Base-by-base conservation (phyloP, 2,888 invertebrate genomes). In the Sepiola atlantica region DNA sequence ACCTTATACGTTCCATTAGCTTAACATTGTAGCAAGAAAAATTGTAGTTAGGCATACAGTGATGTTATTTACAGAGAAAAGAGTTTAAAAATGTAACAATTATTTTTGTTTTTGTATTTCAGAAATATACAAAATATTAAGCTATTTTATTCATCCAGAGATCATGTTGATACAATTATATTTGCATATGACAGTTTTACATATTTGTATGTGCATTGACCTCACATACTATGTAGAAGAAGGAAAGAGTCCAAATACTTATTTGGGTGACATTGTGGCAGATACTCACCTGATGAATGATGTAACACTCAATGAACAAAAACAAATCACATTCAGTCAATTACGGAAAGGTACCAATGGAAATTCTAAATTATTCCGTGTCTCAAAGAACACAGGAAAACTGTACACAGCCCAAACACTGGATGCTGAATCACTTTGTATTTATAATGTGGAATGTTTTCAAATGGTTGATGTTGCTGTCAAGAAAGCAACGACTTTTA, bases 351-450 rank as follows among this genome's bases (percentile, higher is more conserved):
- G 77, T 32, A 18, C 32, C 3, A 77, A n/a, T 77, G 77, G 77
- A 12, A 77, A 77, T 77, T 77, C 77, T n/a, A 77, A 77, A 77
- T 77, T 77, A 77, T 77, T 77, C 16, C 77, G 16, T 32, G 18
- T 77, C n/a, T 32, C 77, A n/a, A 77, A 77, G 77, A 77, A 77
- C n/a, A 77, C 77, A 77, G 77, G 77, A 32, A 77, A 77, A 77
- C 16, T 77, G 2, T 77, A 77, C n/a, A 77, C 77, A n/a, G 77
- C 77, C n/a, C 77, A 77, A n/a, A 77, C 77, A 77, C 2, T 77
- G 77, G 77, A 77, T 77, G 77, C 77, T 77, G 77, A 77, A 77
- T 77, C 77, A 16, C 77, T 77, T 77, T 77, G 77, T 77, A n/a
- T n/a, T 32, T 77, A 77, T 18, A 77, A 77, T 32, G n/a, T 77